Percentiles rank a stretch among this genome's conserved stretches.
Evolutionary conservation across 2,113 vertebrate species (phyloP).

Genomic region (Leptosomus discolor): DNA sequence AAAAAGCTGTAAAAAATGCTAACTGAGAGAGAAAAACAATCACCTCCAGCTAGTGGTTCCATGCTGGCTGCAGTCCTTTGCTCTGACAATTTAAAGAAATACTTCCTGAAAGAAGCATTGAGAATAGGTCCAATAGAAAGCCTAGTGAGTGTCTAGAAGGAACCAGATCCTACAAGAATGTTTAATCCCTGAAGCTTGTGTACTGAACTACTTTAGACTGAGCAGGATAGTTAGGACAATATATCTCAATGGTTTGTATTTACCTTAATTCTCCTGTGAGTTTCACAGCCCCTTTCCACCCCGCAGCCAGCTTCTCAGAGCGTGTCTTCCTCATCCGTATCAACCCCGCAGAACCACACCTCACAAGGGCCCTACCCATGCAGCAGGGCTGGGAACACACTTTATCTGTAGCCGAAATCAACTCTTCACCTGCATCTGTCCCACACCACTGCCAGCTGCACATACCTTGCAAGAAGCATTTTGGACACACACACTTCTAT

Average conservation of each 20-base stretch:
- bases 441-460: neutral
- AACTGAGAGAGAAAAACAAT: neutral
- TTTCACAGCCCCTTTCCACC: neutral
- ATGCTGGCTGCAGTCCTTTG: neutral
- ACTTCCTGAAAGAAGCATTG: neutral
- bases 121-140: neutral
- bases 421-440: neutral
- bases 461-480: neutral
- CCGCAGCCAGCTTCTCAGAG: neutral
- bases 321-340: neutral
- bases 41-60: neutral
- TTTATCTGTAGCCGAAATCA: neutral
- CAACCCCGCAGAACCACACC: neutral
- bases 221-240: neutral
- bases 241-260: neutral
- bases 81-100: neutral
- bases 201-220: neutral
- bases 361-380: neutral
- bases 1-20: neutral
- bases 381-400: neutral
- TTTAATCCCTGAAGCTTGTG: neutral
- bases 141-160: neutral
- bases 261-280: neutral
- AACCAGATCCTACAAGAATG: neutral
- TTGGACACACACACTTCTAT: neutral